Evolutionary conservation across 2,888 invertebrate species (phyloP).

Genomic region (Myopa tessellatipennis): DNA sequence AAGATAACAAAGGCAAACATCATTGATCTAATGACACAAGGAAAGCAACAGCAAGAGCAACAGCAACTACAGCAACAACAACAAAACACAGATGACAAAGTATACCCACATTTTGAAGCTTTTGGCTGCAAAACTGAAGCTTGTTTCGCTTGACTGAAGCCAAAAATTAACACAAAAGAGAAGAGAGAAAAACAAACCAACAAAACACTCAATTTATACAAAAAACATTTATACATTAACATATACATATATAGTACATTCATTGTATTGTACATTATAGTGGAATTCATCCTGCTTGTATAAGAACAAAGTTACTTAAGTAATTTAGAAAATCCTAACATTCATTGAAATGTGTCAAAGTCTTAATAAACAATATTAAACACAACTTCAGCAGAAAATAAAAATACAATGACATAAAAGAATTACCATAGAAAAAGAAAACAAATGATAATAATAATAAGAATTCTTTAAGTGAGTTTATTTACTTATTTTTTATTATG

Average conservation of each 20-base stretch:
- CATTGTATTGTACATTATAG: neutral
- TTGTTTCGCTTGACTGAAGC: neutral
- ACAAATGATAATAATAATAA: neutral
- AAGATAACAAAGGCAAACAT: no score
- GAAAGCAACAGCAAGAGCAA: neutral
- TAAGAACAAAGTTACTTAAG: neutral
- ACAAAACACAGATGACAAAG: neutral
- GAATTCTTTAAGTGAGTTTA: neutral
- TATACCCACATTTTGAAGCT: neutral
- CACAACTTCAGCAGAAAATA: neutral
- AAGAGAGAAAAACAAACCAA: neutral
- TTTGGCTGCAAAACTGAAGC: neutral
- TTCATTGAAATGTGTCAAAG: conserved; percentile 22
- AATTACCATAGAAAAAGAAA: neutral
- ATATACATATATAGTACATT: neutral
- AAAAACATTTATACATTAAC: neutral
- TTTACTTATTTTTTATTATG: no score
- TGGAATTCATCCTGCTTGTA: neutral
- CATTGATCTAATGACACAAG: no score
- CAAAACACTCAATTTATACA: no score
- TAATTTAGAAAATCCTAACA: conserved; percentile 8
- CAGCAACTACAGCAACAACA: neutral
- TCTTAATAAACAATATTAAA: conserved; percentile 8
- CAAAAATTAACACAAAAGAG: neutral
- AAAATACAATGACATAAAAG: neutral